Conservation (phyloP, 2,797 vertebrate genomes). For the Nyctibius grandis region DNA sequence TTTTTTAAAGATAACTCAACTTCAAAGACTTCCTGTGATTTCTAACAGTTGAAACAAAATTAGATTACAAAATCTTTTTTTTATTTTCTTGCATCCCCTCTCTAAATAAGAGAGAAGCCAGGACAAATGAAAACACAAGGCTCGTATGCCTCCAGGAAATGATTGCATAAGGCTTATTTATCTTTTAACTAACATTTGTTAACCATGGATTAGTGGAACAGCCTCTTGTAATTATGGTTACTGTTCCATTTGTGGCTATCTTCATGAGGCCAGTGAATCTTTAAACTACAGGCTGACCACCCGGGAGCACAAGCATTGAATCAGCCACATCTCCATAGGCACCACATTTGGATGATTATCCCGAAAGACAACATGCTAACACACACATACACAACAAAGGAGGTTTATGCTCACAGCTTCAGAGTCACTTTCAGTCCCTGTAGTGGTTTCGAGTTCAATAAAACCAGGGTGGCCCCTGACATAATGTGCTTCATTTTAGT, state of each 20-base stretch:
- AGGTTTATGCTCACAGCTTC: conserved; percentile 56
- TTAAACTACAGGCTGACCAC: conserved; percentile 79
- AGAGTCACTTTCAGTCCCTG: conserved; percentile 67
- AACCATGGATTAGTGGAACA: conserved; percentile 70
- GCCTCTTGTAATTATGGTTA: conserved; percentile 74
- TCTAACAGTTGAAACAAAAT: conserved; percentile 52
- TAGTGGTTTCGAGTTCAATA: conserved; percentile 71
- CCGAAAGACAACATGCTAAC: conserved; percentile 60
- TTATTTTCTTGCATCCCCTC: not conserved
- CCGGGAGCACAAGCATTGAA: conserved; percentile 66
- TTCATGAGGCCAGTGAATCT: conserved; percentile 73
- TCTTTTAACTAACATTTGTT: conserved; percentile 75
- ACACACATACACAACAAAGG: conserved; percentile 44
- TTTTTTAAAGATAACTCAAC: conserved; percentile 30
- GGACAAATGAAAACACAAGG: conserved; percentile 46
- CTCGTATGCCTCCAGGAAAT: conserved; percentile 64
- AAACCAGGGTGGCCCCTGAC: conserved; percentile 74
- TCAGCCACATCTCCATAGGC: conserved; percentile 69
- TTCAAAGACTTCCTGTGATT: conserved; percentile 59
- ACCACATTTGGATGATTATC: conserved; percentile 68
- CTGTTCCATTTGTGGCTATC: conserved; percentile 75
- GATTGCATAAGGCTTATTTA: conserved; percentile 64
- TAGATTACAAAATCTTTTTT: conserved; percentile 15
- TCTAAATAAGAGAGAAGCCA: conserved; percentile 16
- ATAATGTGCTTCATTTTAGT: conserved; percentile 49